Evolutionary conservation across 30 jellyfish, hydroid and myxozoan genomes (phyloP).

Genomic region (Pseudorhiza aurosa): DNA sequence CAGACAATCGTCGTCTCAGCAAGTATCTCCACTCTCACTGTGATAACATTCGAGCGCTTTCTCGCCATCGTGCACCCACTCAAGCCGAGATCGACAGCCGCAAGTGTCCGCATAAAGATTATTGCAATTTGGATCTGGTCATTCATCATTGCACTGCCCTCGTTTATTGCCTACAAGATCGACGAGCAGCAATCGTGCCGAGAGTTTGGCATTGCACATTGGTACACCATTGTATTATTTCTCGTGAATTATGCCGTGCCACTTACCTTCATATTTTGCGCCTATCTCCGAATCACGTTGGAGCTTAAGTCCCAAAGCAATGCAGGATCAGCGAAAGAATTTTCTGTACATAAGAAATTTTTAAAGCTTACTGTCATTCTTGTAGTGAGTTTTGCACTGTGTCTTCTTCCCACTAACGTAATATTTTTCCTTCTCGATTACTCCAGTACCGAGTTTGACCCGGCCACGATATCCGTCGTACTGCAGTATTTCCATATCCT

Average conservation of each 20-base stretch:
- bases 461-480: background rate
- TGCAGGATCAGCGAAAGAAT: slow-evolving; percentile 38
- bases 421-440: slow-evolving; percentile 54
- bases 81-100: slow-evolving; percentile 64
- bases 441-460: slow-evolving; percentile 14
- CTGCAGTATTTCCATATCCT: slow-evolving; percentile 56
- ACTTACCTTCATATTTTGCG: slow-evolving; percentile 26
- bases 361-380: slow-evolving; percentile 38
- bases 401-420: slow-evolving; percentile 62
- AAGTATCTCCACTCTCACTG: slow-evolving; percentile 69
- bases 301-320: slow-evolving; percentile 40
- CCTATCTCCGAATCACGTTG: slow-evolving; percentile 49
- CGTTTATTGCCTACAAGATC: slow-evolving; percentile 52
- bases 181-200: slow-evolving; percentile 23
- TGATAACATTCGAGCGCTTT: slow-evolving; percentile 69
- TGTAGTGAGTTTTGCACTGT: slow-evolving; percentile 56
- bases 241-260: slow-evolving; percentile 71
- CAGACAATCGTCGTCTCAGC: slow-evolving; percentile 78
- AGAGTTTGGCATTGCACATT: slow-evolving; percentile 39
- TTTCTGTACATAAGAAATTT: slow-evolving; percentile 54
- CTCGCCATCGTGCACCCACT: slow-evolving; percentile 74
- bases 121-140: slow-evolving; percentile 76
- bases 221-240: slow-evolving; percentile 66
- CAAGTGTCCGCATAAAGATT: slow-evolving; percentile 41
- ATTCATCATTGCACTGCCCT: slow-evolving; percentile 53